Evolutionary conservation across 2,888 invertebrate species (phyloP), one percentile per base, ranked within the genome.

Genomic region (Maniola hyperantus): DNA sequence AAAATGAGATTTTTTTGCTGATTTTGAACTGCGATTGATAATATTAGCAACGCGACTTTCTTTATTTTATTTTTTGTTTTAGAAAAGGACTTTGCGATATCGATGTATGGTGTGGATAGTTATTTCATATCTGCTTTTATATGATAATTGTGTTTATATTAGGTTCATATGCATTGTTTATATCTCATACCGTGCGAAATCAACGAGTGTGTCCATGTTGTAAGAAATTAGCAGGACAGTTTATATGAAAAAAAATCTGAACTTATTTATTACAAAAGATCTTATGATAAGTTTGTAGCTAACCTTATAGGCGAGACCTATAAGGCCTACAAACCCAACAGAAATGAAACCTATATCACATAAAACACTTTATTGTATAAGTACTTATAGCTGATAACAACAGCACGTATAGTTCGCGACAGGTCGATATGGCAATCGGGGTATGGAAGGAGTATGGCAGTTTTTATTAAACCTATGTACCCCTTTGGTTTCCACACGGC

Each of bases 111-210:
- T 18, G 18, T 36, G 18, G 15, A 18, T 36, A 39, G 39, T 11
- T 39, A 18, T 18, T 39, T 55, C 2, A 6, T 36, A 39, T 6
- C 10, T 39, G 55, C 33, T 26, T 58, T 58, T 58, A 58, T 58
- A 26, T 33, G 44, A 39, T 57, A 36, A n/a, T 6, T 36, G 39
- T 18, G 36, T 54, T 36, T 36, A 4, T 36, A 39, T 39, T 10
- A 18, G 10, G 4, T 8, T 6, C 50, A 0, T 18, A 36, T 1
- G 51, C 26, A 6, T n/a, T 53, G 54, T 55, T 55, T 18, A 36
- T 36, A 36, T 7, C 10, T 36, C 2, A 33, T 55, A 39, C 15
- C 39, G 36, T 11, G 15, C 39, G 55, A 18, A 55, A 55, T 36
- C 13, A n/a, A 11, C 18, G 7, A 34, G 55, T 55, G 6, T 55